Evolutionary conservation across 2,113 vertebrate genomes (phyloP), one percentile per base, ranked within the genome.

Genomic region (Aegotheles bennettii): DNA sequence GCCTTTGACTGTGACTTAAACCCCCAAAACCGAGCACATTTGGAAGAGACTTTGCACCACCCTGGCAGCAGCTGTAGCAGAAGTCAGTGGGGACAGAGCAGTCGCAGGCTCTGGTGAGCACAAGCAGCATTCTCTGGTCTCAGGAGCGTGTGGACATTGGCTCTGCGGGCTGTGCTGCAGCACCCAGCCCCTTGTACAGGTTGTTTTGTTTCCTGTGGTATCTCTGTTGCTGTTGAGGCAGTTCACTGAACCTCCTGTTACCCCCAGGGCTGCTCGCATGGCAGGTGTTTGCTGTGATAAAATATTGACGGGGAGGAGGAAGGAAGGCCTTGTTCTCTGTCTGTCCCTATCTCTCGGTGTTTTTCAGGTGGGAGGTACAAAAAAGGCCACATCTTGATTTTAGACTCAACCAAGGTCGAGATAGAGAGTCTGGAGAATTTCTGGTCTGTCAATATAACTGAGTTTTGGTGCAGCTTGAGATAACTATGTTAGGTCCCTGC

Each of bases 241-340:
- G 96, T 95, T 92, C 92, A 92, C 85, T 57, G 5, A 84, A 90
- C 87, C 95, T 95, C 90, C 90, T 93, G 88, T 90, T 97, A 93
- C 96, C 96, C 92, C 90, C 40, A 67, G 93, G 86, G 88, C 90
- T 96, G 93, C 94, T 92, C 76, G 77, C 35, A 4, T 87, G 92
- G 74, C 96, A 96, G 94, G 93, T 96, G 96, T 96, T 96, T 40
- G 76, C 83, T 43, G 70, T 94, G 95, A 94, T 96, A 94, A 96
- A 96, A 89, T 63, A 89, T 87, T 79, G 95, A 73, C 8, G 33
- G 65, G 73, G 89, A 95, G 86, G 94, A 96, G 94, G 90, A 92
- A 96, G 95, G 87, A 70, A 96, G 84, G 90, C 57, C 95, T 65
- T 5, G 36, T 68, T 80, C 85, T 81, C 53, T 31, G 21, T 29